phyloP scores from a whole-genome alignment of 2,797 vertebrate genomes.

The Amazonetta brasiliensis region DNA sequence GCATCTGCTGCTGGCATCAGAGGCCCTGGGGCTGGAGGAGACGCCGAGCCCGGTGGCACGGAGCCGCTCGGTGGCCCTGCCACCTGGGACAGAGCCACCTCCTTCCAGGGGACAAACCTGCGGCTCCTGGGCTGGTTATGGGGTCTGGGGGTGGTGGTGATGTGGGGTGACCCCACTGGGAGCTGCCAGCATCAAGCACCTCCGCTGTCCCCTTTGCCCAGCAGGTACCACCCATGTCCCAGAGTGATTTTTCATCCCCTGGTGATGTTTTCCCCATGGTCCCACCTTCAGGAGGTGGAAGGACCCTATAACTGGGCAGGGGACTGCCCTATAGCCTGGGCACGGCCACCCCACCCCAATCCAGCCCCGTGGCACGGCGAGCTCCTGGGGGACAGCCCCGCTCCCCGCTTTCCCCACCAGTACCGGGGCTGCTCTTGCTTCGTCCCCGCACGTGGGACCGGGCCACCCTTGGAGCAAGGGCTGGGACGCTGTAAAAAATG shows the following conservation, averaged over 20 bases:
- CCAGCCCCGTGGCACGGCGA: not conserved
- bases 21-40: not conserved
- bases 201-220: rapidly evolving
- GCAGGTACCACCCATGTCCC: not conserved
- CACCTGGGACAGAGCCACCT: not conserved
- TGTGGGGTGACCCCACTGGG: not conserved
- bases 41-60: rapidly evolving
- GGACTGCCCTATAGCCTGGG: not conserved
- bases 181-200: not conserved
- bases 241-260: not conserved
- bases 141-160: not conserved
- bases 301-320: not conserved
- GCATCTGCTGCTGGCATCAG: not conserved
- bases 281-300: not conserved
- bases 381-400: not conserved
- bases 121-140: not conserved
- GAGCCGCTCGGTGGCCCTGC: not conserved
- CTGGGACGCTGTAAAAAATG: not conserved
- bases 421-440: not conserved
- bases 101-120: not conserved
- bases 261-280: not conserved
- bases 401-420: not conserved
- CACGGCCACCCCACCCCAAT: not conserved
- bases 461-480: not conserved
- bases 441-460: rapidly evolving